Percentiles rank a stretch among this genome's conserved stretches.
Conservation (phyloP, 2,888 invertebrate genomes). For the Gryllus longicercus region DNA sequence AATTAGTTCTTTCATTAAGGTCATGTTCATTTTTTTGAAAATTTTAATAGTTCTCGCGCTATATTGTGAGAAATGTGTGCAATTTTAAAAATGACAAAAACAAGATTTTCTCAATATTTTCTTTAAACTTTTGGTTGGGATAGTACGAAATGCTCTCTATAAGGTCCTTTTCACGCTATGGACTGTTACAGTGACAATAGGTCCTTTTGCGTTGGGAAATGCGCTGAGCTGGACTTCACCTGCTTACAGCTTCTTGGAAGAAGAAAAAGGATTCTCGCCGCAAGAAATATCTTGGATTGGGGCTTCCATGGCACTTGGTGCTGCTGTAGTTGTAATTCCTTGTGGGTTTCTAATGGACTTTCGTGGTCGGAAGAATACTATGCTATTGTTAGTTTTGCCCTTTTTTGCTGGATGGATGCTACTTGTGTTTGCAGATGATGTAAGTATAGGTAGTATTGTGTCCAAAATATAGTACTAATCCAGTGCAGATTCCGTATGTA, state of each 20-base stretch:
- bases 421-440: slow-evolving; percentile 52
- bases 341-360: slow-evolving; percentile 66
- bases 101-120: no score
- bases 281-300: slow-evolving; percentile 67
- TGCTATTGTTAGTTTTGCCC: slow-evolving; percentile 62
- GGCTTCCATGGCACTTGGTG: slow-evolving; percentile 69
- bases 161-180: no score
- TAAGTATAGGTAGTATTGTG: not conserved
- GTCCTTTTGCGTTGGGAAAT: slow-evolving; percentile 72
- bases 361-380: slow-evolving; percentile 68
- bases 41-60: no score
- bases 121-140: no score
- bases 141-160: no score
- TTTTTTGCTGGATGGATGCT: slow-evolving; percentile 71
- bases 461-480: no score
- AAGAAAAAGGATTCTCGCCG: slow-evolving; percentile 35
- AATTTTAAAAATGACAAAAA: no score
- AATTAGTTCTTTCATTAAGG: no score
- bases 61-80: no score
- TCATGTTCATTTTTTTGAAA: no score
- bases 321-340: slow-evolving; percentile 67
- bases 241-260: slow-evolving; percentile 48
- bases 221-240: slow-evolving; percentile 77
- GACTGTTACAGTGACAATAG: slow-evolving; percentile 61
- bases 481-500: no score